A percentile compares a stretch with the other conserved stretches of the same genome.
phyloP scores from a whole-genome alignment of 2,888 invertebrate species.

The Drosophila mimica region DNA sequence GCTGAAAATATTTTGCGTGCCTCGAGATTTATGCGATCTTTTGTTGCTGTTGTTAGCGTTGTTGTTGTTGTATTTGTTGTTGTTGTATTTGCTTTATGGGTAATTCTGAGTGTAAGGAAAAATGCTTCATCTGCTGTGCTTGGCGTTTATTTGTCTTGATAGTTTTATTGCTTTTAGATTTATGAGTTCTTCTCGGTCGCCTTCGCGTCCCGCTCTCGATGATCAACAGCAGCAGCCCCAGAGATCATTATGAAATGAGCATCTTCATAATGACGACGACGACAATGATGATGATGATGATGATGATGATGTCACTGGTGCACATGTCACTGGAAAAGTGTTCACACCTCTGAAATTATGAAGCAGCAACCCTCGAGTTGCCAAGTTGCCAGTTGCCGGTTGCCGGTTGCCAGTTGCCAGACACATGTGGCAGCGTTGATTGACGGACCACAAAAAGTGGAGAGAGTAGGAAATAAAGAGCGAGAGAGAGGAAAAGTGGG shows the following conservation, averaged over 20 bases:
- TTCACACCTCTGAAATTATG: slow-evolving; percentile 72
- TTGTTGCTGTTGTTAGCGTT: slow-evolving; percentile 21
- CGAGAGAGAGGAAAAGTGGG: neutral
- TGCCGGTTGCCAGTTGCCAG: slow-evolving; percentile 15
- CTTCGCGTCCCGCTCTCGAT: slow-evolving; percentile 15
- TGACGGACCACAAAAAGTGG: slow-evolving; percentile 32
- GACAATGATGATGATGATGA: neutral
- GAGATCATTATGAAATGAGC: slow-evolving; percentile 27
- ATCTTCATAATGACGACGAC: slow-evolving; percentile 6
- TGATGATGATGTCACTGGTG: slow-evolving; percentile 4
- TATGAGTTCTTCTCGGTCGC: slow-evolving; percentile 66
- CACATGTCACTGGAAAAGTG: slow-evolving; percentile 66
- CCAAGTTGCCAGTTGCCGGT: slow-evolving; percentile 1
- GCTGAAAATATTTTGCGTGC: slow-evolving; percentile 75
- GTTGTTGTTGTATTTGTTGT: slow-evolving; percentile 24
- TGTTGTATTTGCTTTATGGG: slow-evolving; percentile 9
- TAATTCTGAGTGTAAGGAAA: neutral
- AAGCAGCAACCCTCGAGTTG: slow-evolving; percentile 32
- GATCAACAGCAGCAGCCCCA: neutral
- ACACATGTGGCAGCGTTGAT: slow-evolving; percentile 55
- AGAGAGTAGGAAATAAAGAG: neutral
- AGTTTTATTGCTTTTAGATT: slow-evolving; percentile 83
- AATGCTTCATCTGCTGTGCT: slow-evolving; percentile 59
- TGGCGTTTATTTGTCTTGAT: slow-evolving; percentile 83
- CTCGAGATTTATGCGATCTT: slow-evolving; percentile 66